phyloP scores from a whole-genome alignment of 1,140 invertebrate species.

The Drosophila azteca region DNA sequence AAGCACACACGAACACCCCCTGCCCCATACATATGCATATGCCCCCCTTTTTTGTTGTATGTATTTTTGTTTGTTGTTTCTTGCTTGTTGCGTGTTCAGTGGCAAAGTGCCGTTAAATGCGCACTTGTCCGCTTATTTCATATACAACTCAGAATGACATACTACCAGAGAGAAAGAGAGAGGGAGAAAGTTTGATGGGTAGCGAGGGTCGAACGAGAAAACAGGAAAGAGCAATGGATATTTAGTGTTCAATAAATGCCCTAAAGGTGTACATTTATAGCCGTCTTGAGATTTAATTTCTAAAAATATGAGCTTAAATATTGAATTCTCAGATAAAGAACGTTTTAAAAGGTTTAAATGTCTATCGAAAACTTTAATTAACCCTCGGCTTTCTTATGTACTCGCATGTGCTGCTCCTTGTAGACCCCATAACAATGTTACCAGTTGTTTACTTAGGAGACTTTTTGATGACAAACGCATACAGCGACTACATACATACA shows the following conservation, averaged over 20 bases:
- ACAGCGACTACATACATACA: not conserved
- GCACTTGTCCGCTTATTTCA: constrained; percentile 26
- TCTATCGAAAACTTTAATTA: too few relatives aligned
- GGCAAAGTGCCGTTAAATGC: constrained; percentile 51
- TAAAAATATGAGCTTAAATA: too few relatives aligned
- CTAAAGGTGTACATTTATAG: too few relatives aligned
- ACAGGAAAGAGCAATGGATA: not conserved
- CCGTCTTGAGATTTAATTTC: too few relatives aligned
- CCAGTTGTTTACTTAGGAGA: too few relatives aligned
- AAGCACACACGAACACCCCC: constrained; percentile 1
- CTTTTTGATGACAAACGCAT: constrained; percentile 5
- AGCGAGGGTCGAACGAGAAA: not conserved
- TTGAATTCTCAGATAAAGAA: too few relatives aligned
- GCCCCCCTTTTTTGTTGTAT: not conserved
- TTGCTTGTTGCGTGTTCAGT: constrained; percentile 41
- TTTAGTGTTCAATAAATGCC: not conserved
- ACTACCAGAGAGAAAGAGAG: not conserved
- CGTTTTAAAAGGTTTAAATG: too few relatives aligned
- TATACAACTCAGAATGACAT: constrained; percentile 7
- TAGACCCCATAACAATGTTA: too few relatives aligned
- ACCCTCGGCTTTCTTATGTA: too few relatives aligned
- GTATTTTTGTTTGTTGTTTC: constrained; percentile 37
- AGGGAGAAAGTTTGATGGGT: not conserved
- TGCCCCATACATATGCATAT: not conserved
- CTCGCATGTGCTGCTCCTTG: too few relatives aligned